phyloP scores from a whole-genome alignment of 2,113 vertebrate genomes.

The Dipodomys merriami region DNA sequence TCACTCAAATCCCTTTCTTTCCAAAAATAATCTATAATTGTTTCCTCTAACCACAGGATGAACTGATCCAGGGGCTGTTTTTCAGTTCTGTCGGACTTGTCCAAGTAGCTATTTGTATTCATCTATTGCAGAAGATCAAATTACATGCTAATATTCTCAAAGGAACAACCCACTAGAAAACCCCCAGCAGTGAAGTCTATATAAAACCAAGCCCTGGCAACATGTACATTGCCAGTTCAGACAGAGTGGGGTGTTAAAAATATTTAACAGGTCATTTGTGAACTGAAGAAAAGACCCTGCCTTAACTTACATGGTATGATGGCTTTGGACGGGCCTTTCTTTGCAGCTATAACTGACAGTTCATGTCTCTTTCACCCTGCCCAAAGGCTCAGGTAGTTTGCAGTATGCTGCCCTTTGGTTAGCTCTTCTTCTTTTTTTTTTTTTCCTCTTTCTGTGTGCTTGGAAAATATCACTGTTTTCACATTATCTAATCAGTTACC shows the following conservation, averaged over 20 bases:
- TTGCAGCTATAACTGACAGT: slow-evolving; percentile 38
- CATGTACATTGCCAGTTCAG: slow-evolving; percentile 42
- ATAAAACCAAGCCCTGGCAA: slow-evolving; percentile 69
- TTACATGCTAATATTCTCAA: slow-evolving; percentile 71
- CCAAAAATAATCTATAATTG: slow-evolving; percentile 73
- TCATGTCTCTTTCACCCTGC: background rate
- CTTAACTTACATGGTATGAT: slow-evolving; percentile 68
- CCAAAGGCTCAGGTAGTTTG: slow-evolving; percentile 43
- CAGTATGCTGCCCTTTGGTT: slow-evolving; percentile 29
- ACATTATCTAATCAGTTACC: background rate
- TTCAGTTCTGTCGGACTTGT: slow-evolving; percentile 73
- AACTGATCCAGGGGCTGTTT: slow-evolving; percentile 61
- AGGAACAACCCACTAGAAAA: slow-evolving; percentile 57
- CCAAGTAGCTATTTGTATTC: slow-evolving; percentile 76
- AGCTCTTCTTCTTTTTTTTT: background rate
- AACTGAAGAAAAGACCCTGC: slow-evolving; percentile 68
- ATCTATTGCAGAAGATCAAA: slow-evolving; percentile 74
- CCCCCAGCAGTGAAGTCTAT: slow-evolving; percentile 56
- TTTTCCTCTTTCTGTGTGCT: background rate
- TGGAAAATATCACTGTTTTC: slow-evolving; percentile 18
- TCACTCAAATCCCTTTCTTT: slow-evolving; percentile 60
- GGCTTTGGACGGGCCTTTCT: slow-evolving; percentile 42
- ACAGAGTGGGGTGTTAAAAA: slow-evolving; percentile 71
- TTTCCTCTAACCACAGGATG: slow-evolving; percentile 73
- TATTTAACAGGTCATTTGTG: slow-evolving; percentile 72